Evolutionary conservation across 2,113 vertebrate species (phyloP).

Genomic region (Blennius ocellaris): DNA sequence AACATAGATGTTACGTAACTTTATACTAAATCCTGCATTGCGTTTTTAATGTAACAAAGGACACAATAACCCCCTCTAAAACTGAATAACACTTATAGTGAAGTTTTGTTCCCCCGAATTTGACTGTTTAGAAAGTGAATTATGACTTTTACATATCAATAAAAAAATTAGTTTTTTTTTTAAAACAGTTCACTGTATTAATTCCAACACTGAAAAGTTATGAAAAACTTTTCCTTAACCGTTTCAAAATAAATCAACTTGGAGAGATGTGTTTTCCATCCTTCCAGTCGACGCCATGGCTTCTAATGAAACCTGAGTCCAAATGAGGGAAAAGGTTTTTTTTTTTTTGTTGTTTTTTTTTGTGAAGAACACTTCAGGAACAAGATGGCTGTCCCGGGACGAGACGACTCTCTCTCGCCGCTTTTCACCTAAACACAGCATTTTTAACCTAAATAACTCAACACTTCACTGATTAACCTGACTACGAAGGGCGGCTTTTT

Average conservation of each 20-base stretch:
- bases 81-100: no score
- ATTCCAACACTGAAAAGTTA: no score
- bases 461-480: neutral
- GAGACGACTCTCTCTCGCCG: slow-evolving; percentile 45
- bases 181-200: no score
- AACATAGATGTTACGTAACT: slow-evolving; percentile 50
- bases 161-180: no score
- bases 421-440: slow-evolving; percentile 44
- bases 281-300: slow-evolving; percentile 62
- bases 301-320: slow-evolving; percentile 75
- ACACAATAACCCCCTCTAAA: no score
- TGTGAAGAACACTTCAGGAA: slow-evolving; percentile 62
- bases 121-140: no score
- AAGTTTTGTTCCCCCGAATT: no score
- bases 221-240: no score
- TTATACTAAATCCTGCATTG: neutral
- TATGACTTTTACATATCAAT: no score
- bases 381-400: slow-evolving; percentile 85
- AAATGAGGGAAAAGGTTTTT: slow-evolving; percentile 42
- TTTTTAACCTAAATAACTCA: neutral
- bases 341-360: slow-evolving; percentile 44
- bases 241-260: no score
- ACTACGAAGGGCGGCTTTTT: slow-evolving; percentile 23
- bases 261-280: slow-evolving; percentile 36
- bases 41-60: neutral